Evolutionary conservation across 2,888 invertebrate species (phyloP), one percentile per base, ranked within the genome.

Genomic region (Octodonta nipae): DNA sequence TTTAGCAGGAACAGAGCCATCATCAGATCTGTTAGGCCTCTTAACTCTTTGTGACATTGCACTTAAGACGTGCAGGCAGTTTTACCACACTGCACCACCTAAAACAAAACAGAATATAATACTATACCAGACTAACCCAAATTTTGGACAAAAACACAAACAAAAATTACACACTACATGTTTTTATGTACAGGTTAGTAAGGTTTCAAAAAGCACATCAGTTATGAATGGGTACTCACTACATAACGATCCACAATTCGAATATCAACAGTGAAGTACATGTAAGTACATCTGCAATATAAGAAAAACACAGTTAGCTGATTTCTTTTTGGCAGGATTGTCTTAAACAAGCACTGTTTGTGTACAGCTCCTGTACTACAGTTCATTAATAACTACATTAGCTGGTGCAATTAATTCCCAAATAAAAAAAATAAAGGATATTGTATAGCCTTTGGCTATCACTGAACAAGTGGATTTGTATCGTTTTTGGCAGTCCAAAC

Each of bases 21-120:
- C 73, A 56, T 73, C 73, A 63, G 66, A 65, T 63, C 75, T 73
- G 66, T 75, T 77, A 64, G 75, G 71, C 70, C 78, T 72, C 65
- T 79, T 79, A 60, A 71, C 75, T 71, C 78, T 75, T 72, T 78
- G 78, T 70, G 78, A 78, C 78, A 79, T 79, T 50, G 60, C 61
- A 60, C 61, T 57, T 51, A 48, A 49, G 50, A 52, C 46, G 60
- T 57, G 58, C 60, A 53, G 49, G 51, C 46, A 54, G 46, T 38
- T 30, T 45, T 36, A 46, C 29, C 44, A 46, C 46, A 50, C 56
- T 55, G 52, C 53, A 51, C 54, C 54, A 54, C 61, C 60, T 61
- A 49, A 50, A 56, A 54, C 4, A 4, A 4, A 22, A 22, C n/a
- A 22, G 22, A 4, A n/a, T n/a, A n/a, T n/a, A n/a, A n/a, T n/a